Evolutionary conservation across 1,140 invertebrate species (phyloP), one percentile per base, ranked within the genome.

Genomic region (Caenorhabditis tropicalis): DNA sequence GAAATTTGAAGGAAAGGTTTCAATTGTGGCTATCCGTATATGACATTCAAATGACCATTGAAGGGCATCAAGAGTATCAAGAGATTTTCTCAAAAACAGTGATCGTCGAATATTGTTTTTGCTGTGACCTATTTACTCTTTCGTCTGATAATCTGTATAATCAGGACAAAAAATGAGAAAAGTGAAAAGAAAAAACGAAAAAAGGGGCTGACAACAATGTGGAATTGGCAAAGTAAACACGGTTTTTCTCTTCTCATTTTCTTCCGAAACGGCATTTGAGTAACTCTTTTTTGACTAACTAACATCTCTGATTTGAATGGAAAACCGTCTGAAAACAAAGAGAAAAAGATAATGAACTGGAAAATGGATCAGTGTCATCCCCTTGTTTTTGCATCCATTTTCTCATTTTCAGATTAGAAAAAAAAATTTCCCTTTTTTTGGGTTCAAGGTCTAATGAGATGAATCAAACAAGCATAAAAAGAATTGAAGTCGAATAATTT

Each of bases 171-270:
- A 65, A 65, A 12, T 33, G 10, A 56, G 24, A 27, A 19, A 43
- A n/a, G 7, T 4, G 10, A 39, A 24, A 24, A 3, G 15, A 12
- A 43, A 29, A 43, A 74, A 74, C 43, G 19, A 74, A 24, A n/a
- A 24, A 15, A 74, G 65, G 43, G 36, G 21, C 58, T 36, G 15
- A 24, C 53, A 58, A 24, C n/a, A 5, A 27, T 58, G n/a, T 43
- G 21, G n/a, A 74, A 74, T 43, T 24, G 65, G 10, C 21, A 74
- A 74, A 74, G 65, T 46, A 74, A 74, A 74, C 65, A 74, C 33
- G 24, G 9, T 16, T 9, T 0, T 74, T 43, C 33, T 65, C 36
- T 36, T 65, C 31, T n/a, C 58, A 15, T 65, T 70, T 39, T 21
- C 10, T 36, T 27, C 10, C 53, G 21, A 10, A 5, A 24, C 21